phyloP scores from a whole-genome alignment of 2,113 vertebrate species.

The Pterocles burchelli region DNA sequence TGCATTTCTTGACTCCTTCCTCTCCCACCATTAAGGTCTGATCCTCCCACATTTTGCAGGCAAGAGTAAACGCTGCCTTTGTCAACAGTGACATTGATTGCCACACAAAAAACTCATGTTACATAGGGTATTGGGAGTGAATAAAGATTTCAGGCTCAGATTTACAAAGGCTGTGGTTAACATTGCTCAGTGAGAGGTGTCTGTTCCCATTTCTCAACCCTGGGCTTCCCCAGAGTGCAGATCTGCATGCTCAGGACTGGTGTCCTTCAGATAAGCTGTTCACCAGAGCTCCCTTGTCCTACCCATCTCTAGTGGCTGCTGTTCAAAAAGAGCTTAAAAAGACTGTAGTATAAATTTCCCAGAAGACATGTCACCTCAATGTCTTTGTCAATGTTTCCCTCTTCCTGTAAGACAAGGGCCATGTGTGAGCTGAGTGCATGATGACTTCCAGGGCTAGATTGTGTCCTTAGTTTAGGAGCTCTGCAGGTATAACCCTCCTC shows the following conservation, averaged over 20 bases:
- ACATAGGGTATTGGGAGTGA: background rate
- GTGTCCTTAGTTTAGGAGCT: background rate
- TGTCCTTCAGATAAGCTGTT: background rate
- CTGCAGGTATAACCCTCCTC: background rate
- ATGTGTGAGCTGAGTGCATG: background rate
- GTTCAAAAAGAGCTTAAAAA: slow-evolving; percentile 11
- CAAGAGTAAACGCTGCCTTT: background rate
- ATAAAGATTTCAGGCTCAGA: background rate
- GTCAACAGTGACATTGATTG: background rate
- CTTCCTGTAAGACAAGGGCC: background rate
- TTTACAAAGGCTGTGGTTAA: background rate
- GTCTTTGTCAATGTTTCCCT: background rate
- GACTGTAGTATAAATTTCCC: background rate
- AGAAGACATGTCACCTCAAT: background rate
- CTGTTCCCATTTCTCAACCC: background rate
- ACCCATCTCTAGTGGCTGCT: background rate
- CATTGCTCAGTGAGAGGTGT: background rate
- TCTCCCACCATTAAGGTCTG: background rate
- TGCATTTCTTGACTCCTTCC: background rate
- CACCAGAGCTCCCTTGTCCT: background rate
- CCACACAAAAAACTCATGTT: background rate
- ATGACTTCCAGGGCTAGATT: background rate
- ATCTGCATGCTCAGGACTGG: background rate
- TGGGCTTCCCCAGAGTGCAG: background rate
- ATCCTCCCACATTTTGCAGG: background rate